These are phyloP conservation scores for Scotopteryx bipunctaria DNA, from an alignment of 2,888 invertebrate species.

Conservation along the genomic window DNA sequence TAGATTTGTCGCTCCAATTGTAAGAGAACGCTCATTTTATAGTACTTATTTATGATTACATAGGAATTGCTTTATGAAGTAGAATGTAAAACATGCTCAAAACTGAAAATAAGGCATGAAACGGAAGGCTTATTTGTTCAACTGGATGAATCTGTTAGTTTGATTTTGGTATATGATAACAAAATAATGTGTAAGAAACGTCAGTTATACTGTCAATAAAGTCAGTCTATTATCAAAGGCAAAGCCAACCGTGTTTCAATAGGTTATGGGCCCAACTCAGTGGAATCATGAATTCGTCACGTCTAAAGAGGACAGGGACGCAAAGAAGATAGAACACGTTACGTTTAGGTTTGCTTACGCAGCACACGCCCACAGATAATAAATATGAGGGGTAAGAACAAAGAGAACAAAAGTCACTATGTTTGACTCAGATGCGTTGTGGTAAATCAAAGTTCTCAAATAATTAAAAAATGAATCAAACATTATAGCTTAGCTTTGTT, in stretches of 20 bases:
- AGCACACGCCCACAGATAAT: constrained; percentile 11
- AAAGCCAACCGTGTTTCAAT: too few relatives aligned
- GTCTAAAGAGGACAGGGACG: constrained; percentile 10
- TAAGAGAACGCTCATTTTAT: too few relatives aligned
- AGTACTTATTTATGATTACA: too few relatives aligned
- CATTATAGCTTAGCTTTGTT: neutral
- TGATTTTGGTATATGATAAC: too few relatives aligned
- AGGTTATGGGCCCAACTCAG: too few relatives aligned
- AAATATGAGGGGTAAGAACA: constrained; percentile 11
- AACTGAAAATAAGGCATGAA: neutral
- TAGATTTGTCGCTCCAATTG: too few relatives aligned
- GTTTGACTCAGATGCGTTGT: neutral
- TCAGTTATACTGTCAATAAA: too few relatives aligned
- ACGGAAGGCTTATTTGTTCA: constrained; percentile 8
- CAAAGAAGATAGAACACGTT: constrained; percentile 26
- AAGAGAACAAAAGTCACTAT: constrained; percentile 6
- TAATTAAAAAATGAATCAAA: neutral
- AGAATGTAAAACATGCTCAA: neutral
- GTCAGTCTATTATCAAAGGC: too few relatives aligned
- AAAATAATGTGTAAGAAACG: too few relatives aligned
- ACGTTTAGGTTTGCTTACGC: constrained; percentile 15
- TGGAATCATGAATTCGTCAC: constrained; percentile 16
- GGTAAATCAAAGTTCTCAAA: neutral
- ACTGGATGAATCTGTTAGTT: constrained; percentile 20
- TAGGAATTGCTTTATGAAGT: too few relatives aligned